A percentile compares a stretch with the other conserved stretches of the same genome.
Evolutionary conservation across 2,888 invertebrate genomes (phyloP).

Genomic region (Zhuqinia jingwanae): DNA sequence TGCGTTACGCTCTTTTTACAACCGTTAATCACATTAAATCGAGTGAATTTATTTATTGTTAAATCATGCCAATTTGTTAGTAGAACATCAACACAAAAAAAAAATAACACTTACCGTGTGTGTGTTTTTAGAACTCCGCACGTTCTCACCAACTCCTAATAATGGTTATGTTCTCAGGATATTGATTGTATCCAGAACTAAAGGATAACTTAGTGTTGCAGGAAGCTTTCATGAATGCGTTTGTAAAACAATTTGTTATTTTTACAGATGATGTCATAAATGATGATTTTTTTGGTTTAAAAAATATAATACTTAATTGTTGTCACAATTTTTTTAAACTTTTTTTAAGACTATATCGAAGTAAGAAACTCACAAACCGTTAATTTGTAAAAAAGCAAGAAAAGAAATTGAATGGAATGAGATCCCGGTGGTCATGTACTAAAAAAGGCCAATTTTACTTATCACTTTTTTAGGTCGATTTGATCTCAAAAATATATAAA

Average conservation of each 20-base stretch:
- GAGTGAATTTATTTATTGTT: not conserved
- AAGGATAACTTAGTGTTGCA: not conserved
- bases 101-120: not conserved
- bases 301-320: too few species aligned
- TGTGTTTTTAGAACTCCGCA: constrained; percentile 40
- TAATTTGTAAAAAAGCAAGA: not conserved
- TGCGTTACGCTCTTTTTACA: constrained; percentile 39
- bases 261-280: too few species aligned
- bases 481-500: too few species aligned
- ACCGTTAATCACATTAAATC: constrained; percentile 39
- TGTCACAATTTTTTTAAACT: too few species aligned
- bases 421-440: constrained; percentile 2
- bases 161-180: not conserved
- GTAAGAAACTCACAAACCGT: too few species aligned
- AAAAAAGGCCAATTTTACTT: not conserved
- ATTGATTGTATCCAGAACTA: constrained; percentile 41
- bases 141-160: constrained; percentile 51
- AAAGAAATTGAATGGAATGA: not conserved
- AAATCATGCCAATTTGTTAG: constrained; percentile 6
- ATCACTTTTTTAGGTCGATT: too few species aligned
- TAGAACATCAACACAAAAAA: too few species aligned
- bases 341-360: too few species aligned
- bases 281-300: too few species aligned
- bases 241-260: too few species aligned
- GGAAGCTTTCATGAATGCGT: constrained; percentile 52